phyloP scores from a whole-genome alignment of 2,888 invertebrate species.

The Lepeophtheirus nordmannii region DNA sequence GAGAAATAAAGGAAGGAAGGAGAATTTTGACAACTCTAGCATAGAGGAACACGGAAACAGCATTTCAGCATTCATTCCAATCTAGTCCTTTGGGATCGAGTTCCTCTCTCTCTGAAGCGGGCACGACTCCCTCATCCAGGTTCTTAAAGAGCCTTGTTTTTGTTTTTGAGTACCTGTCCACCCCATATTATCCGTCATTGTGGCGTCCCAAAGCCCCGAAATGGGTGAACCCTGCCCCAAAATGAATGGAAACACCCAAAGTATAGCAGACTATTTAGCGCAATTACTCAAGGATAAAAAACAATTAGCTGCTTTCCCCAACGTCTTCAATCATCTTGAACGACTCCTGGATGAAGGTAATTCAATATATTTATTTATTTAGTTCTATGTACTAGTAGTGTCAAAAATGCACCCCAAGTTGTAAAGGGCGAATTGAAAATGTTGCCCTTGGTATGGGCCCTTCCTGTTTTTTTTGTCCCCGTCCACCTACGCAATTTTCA shows the following conservation, averaged over 20 bases:
- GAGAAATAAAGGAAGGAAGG: too few species aligned
- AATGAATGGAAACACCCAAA: slow-evolving; percentile 56
- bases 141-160: not conserved
- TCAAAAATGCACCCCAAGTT: too few species aligned
- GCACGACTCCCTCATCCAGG: not conserved
- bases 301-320: slow-evolving; percentile 97
- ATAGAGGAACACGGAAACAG: not conserved
- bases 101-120: too few species aligned
- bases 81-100: not conserved
- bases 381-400: not conserved
- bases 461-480: too few species aligned
- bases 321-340: slow-evolving; percentile 98
- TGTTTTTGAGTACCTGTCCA: not conserved
- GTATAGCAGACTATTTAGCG: slow-evolving; percentile 98
- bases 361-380: slow-evolving; percentile 30
- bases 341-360: slow-evolving; percentile 97
- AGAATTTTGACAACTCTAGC: too few species aligned
- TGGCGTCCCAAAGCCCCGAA: slow-evolving; percentile 6
- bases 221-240: slow-evolving; percentile 20
- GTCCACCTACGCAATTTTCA: too few species aligned
- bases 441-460: too few species aligned
- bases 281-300: slow-evolving; percentile 99
- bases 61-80: not conserved
- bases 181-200: not conserved
- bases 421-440: too few species aligned